Evolutionary conservation across 2,113 vertebrate genomes (phyloP).

Genomic region (Cynocephalus volans): DNA sequence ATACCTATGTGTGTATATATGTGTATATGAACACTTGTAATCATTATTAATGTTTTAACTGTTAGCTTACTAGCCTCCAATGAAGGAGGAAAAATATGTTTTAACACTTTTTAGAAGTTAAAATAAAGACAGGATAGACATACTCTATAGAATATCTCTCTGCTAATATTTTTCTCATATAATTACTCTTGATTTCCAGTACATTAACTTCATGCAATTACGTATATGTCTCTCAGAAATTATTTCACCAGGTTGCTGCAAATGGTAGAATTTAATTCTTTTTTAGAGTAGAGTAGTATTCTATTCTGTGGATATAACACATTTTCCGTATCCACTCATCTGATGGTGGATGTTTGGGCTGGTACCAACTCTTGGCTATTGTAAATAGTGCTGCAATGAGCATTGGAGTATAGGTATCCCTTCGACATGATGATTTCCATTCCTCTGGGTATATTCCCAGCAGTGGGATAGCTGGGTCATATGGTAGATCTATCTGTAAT

Average conservation of each 20-base stretch:
- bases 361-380: too few species aligned
- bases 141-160: background rate
- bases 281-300: too few species aligned
- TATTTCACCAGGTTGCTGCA: background rate
- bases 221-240: background rate
- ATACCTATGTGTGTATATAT: background rate
- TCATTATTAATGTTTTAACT: background rate
- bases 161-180: constrained; percentile 1
- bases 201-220: background rate
- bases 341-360: too few species aligned
- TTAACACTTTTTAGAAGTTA: background rate
- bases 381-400: too few species aligned
- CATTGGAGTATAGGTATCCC: too few species aligned
- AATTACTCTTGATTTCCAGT: background rate
- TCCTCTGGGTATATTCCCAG: too few species aligned
- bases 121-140: background rate
- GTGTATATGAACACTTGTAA: background rate
- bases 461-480: too few species aligned
- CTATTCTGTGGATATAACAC: too few species aligned
- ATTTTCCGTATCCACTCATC: too few species aligned
- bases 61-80: background rate
- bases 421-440: too few species aligned
- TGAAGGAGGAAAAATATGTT: background rate
- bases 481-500: too few species aligned
- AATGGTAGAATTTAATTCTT: too few species aligned